A percentile compares a stretch with the other conserved stretches of the same genome.
Conservation (phyloP, 1,140 invertebrate genomes). For the Apis dorsata region DNA sequence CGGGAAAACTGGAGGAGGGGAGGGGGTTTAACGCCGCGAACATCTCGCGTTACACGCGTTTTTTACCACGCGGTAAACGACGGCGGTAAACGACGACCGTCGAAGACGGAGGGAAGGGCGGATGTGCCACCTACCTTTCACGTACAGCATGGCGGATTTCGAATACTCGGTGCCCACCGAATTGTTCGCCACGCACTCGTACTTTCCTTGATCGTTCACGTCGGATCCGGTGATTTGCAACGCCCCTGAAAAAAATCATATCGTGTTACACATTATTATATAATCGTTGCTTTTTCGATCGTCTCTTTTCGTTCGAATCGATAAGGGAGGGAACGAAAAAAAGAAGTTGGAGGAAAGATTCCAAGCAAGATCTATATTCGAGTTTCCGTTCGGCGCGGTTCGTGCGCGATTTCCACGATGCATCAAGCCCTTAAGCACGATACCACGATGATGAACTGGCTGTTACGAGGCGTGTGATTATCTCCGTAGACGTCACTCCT, state of each 20-base stretch:
- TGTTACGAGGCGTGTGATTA: constrained; percentile 74
- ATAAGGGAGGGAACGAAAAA: background rate
- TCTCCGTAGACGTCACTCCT: constrained; percentile 71
- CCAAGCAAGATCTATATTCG: constrained; percentile 26
- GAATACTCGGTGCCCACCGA: constrained; percentile 95
- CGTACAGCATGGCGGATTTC: constrained; percentile 93
- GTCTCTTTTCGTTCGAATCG: too few relatives aligned
- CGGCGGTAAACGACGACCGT: constrained; percentile 44
- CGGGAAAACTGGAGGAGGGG: constrained; percentile 17
- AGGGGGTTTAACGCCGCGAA: constrained; percentile 30
- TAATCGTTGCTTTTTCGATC: too few relatives aligned
- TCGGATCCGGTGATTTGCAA: constrained; percentile 94
- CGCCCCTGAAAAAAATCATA: constrained; percentile 84
- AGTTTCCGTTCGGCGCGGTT: constrained; percentile 58
- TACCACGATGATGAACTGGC: constrained; percentile 73
- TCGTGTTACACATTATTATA: too few relatives aligned
- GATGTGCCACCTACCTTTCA: constrained; percentile 87
- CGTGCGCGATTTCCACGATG: constrained; percentile 70
- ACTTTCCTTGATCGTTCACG: constrained; percentile 94
- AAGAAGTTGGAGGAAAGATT: background rate
- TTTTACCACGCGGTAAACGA: constrained; percentile 6
- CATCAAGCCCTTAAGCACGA: constrained; percentile 69
- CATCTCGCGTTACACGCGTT: background rate
- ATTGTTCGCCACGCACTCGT: constrained; percentile 96
- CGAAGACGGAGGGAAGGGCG: too few relatives aligned